Base-by-base conservation (phyloP, 1,140 invertebrate species). In the Bilobella aurantiaca region DNA sequence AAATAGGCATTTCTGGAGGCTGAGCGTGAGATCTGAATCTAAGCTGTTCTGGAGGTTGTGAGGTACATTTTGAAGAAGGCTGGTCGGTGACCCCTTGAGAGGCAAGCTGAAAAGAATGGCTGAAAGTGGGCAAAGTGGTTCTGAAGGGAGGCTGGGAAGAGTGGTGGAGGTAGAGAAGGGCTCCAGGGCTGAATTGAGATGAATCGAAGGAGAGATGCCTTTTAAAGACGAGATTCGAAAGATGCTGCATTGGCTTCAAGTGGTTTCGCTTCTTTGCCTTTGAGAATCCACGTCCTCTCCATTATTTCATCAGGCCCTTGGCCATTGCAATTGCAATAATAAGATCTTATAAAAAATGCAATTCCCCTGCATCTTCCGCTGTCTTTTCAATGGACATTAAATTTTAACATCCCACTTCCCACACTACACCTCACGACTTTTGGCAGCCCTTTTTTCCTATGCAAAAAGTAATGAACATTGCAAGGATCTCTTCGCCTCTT, bases 291-390 rank as follows among this genome's bases (percentile, higher is more conserved):
- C 34, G 34, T 42, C 18, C 34, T 42, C 18, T 18, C 34, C 34
- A 42, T 42, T 12, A 12, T 42, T 18, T 18, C 34, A 12, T 42
- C 34, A 42, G 8, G 34, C 34, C 8, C 5, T 53, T 23, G 25
- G 49, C n/a, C 8, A 42, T 8, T 8, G n/a, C 8, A 23, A 53
- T 53, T 53, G 49, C 49, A 53, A 53, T 53, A 53, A n/a, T n/a
- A n/a, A n/a, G n/a, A n/a, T n/a, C n/a, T n/a, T n/a, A 53, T 53
- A 53, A 53, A 53, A 53, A 53, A 53, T 53, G 49, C 49, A 53
- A 53, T 53, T 53, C 49, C 3, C 21, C 21, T 14, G 12, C 21
- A 12, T 53, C 49, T 53, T 23, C 49, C 3, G 23, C 49, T 53
- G 14, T 53, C 14, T 23, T 53, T 53, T 53, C 23, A 18, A 53